Percentiles rank a stretch among this genome's conserved stretches.
Conservation (phyloP, 2,888 invertebrate genomes). For the Bimastos eiseni region DNA sequence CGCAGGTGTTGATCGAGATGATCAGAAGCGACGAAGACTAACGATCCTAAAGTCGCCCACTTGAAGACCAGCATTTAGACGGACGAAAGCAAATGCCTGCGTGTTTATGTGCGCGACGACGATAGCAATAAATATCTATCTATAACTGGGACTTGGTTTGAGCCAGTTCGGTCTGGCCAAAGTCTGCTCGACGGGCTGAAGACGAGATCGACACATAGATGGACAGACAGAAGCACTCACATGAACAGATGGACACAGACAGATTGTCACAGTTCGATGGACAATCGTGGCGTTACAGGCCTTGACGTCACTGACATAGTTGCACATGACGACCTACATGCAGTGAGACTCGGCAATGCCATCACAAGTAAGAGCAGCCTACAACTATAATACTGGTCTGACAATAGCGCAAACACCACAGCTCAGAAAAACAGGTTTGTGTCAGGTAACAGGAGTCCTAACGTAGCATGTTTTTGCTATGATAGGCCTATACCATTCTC, state of each 20-base stretch:
- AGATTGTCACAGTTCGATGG: background rate
- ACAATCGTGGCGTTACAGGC: conserved; percentile 3
- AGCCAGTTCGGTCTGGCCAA: background rate
- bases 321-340: background rate
- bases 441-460: background rate
- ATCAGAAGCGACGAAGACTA: background rate
- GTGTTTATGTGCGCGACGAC: background rate
- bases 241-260: background rate
- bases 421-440: background rate
- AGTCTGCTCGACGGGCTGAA: background rate
- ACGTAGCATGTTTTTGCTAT: background rate
- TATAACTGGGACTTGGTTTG: background rate
- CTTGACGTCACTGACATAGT: conserved; percentile 8
- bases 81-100: background rate
- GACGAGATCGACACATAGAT: background rate
- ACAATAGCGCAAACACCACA: background rate
- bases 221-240: background rate
- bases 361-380: background rate
- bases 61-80: background rate
- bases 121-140: background rate
- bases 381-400: background rate
- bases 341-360: background rate
- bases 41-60: background rate
- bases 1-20: background rate
- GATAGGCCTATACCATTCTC: background rate